Evolutionary conservation across 2,888 invertebrate species (phyloP).

Genomic region (Chironomus riparius): DNA sequence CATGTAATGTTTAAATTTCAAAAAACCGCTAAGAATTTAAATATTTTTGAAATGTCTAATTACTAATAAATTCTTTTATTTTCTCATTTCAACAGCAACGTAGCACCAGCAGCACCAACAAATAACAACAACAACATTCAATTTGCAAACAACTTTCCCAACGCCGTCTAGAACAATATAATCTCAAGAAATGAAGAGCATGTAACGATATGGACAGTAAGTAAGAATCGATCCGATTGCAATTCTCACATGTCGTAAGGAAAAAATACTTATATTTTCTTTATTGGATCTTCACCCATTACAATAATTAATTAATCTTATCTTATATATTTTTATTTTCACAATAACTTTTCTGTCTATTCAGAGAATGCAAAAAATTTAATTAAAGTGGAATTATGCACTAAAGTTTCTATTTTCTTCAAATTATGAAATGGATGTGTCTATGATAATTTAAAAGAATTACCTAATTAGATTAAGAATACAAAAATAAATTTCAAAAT

Average conservation of each 20-base stretch:
- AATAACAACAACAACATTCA: slow-evolving; percentile 25
- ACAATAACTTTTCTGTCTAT: too few species aligned
- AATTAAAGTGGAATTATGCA: not conserved
- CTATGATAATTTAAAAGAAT: not conserved
- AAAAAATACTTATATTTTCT: not conserved
- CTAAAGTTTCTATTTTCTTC: too few species aligned
- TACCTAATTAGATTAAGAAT: slow-evolving; percentile 5
- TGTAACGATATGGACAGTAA: not conserved
- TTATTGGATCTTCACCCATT: not conserved
- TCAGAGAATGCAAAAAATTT: not conserved
- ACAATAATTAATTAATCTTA: not conserved
- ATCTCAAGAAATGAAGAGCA: not conserved
- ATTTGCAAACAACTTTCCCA: slow-evolving; percentile 18
- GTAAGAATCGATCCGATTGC: not conserved
- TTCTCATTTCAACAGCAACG: slow-evolving; percentile 1
- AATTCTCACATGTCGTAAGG: not conserved
- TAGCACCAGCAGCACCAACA: not conserved
- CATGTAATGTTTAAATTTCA: too few species aligned
- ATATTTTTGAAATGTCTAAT: not conserved
- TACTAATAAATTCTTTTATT: not conserved
- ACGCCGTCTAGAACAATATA: slow-evolving; percentile 8
- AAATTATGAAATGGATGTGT: too few species aligned
- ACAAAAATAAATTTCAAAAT: not conserved
- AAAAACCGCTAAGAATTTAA: not conserved
- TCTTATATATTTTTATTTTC: not conserved